phyloP scores from a whole-genome alignment of 2,888 invertebrate species.

The Peribatodes rhomboidaria region DNA sequence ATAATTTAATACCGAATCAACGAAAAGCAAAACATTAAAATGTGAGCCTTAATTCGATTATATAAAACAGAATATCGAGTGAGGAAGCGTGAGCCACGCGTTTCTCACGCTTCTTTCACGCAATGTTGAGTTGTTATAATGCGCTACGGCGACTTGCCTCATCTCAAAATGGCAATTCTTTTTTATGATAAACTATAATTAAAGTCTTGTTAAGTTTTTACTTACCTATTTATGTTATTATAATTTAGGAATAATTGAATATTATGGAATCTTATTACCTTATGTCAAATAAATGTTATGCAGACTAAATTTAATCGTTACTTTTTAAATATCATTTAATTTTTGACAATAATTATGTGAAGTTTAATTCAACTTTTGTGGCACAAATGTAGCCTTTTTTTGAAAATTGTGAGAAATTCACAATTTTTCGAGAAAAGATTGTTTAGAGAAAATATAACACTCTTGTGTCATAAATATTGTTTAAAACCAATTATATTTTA shows the following conservation, averaged over 20 bases:
- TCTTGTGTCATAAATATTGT: slow-evolving; percentile 4
- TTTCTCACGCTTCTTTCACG: neutral
- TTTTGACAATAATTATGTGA: neutral
- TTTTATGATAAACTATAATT: neutral
- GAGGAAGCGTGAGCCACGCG: neutral
- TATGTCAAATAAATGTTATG: neutral
- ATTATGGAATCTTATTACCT: slow-evolving; percentile 4
- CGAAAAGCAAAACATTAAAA: neutral
- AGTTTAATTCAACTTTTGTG: slow-evolving; percentile 15
- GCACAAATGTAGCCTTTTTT: neutral
- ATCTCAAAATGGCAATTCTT: neutral
- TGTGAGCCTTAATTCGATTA: neutral
- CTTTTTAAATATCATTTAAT: too few relatives aligned
- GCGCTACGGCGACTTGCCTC: neutral
- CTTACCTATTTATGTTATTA: neutral
- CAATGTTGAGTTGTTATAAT: neutral
- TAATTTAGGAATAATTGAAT: neutral
- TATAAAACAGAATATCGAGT: neutral
- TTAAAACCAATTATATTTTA: neutral
- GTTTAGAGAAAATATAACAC: too few relatives aligned
- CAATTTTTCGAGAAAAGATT: neutral
- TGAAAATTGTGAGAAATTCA: neutral
- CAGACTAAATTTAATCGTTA: too few relatives aligned
- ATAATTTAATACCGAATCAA: neutral
- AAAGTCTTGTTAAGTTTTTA: too few relatives aligned